These are phyloP conservation scores for Galerucella nymphaeae DNA, from an alignment of 2,888 invertebrate species.

Conservation along the genomic window DNA sequence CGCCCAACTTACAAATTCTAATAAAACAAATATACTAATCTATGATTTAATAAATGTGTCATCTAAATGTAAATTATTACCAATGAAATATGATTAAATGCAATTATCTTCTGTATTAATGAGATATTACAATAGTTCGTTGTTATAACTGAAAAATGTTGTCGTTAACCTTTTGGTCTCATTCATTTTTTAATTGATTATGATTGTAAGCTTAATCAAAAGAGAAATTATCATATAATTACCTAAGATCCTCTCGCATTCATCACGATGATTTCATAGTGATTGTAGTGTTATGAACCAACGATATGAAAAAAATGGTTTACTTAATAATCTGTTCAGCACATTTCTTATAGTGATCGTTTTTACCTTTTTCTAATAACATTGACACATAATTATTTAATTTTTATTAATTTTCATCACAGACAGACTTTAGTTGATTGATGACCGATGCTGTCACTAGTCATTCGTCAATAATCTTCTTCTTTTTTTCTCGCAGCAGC, in stretches of 20 bases:
- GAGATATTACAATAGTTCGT: constrained; percentile 13
- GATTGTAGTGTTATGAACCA: neutral
- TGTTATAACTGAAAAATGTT: constrained; percentile 18
- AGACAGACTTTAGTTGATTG: neutral
- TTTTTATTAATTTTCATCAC: constrained; percentile 19
- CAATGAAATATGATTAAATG: neutral
- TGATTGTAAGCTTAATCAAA: constrained; percentile 8
- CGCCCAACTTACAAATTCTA: constrained; percentile 6
- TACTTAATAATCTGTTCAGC: constrained; percentile 13
- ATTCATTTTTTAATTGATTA: constrained; percentile 13
- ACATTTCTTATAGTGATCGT: constrained; percentile 17
- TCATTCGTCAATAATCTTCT: constrained; percentile 8
- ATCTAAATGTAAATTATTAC: constrained; percentile 10
- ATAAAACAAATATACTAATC: constrained; percentile 10
- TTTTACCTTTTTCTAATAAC: constrained; percentile 18
- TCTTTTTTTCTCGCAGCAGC: neutral
- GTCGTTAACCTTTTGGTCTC: constrained; percentile 23
- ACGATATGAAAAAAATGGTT: constrained; percentile 9
- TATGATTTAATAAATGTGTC: constrained; percentile 9
- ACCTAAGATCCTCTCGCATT: constrained; percentile 16
- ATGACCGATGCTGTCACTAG: constrained; percentile 2
- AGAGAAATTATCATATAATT: constrained; percentile 19
- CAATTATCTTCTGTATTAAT: neutral
- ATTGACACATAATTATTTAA: constrained; percentile 24
- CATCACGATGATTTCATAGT: constrained; percentile 12